Evolutionary conservation across 2,113 vertebrate genomes (phyloP).

Genomic region (Gymnorhina tibicen): DNA sequence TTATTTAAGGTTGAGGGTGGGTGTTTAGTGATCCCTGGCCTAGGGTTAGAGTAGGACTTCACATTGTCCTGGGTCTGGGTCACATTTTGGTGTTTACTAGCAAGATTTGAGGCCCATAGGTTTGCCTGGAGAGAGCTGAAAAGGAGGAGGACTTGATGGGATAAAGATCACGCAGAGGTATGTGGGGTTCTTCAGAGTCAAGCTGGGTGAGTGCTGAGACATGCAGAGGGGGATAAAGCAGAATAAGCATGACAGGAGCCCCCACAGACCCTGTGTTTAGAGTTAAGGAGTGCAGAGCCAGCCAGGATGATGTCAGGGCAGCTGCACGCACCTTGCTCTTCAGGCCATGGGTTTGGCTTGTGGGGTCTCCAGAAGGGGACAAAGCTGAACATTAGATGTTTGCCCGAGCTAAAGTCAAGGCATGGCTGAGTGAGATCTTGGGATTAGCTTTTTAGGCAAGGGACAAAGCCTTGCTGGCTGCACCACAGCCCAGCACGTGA

Average conservation of each 20-base stretch:
- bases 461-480: neutral
- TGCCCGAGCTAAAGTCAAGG: neutral
- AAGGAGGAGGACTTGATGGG: neutral
- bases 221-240: neutral
- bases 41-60: neutral
- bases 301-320: neutral
- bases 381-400: neutral
- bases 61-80: neutral
- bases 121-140: neutral
- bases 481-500: neutral
- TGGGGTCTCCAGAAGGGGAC: neutral
- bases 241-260: neutral
- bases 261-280: neutral
- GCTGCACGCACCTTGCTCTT: neutral
- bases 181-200: neutral
- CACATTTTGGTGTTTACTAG: neutral
- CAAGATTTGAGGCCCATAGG: neutral
- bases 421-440: neutral
- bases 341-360: neutral
- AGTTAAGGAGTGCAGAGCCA: neutral
- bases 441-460: neutral
- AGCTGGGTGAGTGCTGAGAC: neutral
- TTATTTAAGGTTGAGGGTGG: neutral
- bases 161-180: neutral
- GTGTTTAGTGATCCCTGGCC: neutral